Evolutionary conservation across 2,113 vertebrate species (phyloP), one percentile per base, ranked within the genome.

Genomic region (Etia nguti): DNA sequence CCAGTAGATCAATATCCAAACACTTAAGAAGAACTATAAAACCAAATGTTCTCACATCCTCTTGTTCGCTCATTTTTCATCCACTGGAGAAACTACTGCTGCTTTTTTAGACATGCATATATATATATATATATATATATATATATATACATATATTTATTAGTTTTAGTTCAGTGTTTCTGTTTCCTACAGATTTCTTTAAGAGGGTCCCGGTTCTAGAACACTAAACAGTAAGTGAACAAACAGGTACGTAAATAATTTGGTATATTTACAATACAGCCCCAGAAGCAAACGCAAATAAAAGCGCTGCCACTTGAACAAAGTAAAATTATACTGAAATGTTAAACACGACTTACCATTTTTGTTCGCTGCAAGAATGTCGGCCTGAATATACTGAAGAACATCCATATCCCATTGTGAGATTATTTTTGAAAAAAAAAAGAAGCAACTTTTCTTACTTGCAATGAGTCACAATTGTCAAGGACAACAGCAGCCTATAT

Each of bases 401-500:
- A 80, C 11, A 26, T 13, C 85, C 75, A 86, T 52, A 70, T 70
- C 20, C 75, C 13, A 75, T 84, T 54, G 59, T 86, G 3, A 79
- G 89, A 89, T 84, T 46, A 34, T 62, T 60, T 65, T 86, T 54
- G 12, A 26, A 11, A 24, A 22, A 52, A 29, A 10, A 57, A n/a
- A 29, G 6, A 20, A 3, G n/a, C 38, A 89, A 93, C 85, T 92
- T 94, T 90, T 93, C 62, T 88, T 75, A 87, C 82, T 90, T 93
- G 70, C 77, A 86, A 70, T 80, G 70, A 91, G 80, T 87, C 60
- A 57, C 89, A 89, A 89, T 90, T 85, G 82, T 92, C 88, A 92
- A 92, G 92, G 90, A 91, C 91, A 91, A 85, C 82, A 79, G 54
- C 84, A 82, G 84, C 59, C 80, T 89, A 84, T 90, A 92, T 80